A percentile compares a stretch with the other conserved stretches of the same genome.
Conservation (phyloP, 1,140 invertebrate species). For the Scylla paramamosain region DNA sequence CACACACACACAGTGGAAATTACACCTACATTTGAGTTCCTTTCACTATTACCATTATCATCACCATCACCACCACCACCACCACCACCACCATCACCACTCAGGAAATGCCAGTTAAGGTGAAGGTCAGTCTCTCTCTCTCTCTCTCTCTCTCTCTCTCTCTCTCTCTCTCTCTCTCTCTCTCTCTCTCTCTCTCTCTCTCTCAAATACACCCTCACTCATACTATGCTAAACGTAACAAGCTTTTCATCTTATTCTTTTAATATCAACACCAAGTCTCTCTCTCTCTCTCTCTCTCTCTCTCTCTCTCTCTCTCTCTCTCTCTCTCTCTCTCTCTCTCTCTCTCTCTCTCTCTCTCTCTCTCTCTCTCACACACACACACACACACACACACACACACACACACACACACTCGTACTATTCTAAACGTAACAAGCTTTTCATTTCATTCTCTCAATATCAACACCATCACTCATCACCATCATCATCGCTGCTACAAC, state of each 20-base stretch:
- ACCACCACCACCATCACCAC: neutral
- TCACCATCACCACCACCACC: neutral
- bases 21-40: neutral
- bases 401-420: neutral
- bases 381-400: neutral
- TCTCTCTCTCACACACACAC: neutral
- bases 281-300: neutral
- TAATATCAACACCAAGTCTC: slow-evolving; percentile 21
- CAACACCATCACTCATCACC: slow-evolving; percentile 28
- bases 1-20: neutral
- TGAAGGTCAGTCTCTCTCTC: neutral
- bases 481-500: neutral
- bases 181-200: neutral
- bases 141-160: neutral
- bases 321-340: neutral
- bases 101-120: slow-evolving; percentile 12
- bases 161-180: neutral
- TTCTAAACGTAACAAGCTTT: neutral
- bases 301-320: slow-evolving; percentile 24
- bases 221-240: neutral
- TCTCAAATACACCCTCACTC: neutral
- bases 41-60: neutral
- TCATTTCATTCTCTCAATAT: neutral
- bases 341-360: neutral
- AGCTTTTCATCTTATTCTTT: neutral